Evolutionary conservation across 37 sponge, comb jelly and placozoan species (phyloP).

Genomic region (Halisarca cf. caerulea): DNA sequence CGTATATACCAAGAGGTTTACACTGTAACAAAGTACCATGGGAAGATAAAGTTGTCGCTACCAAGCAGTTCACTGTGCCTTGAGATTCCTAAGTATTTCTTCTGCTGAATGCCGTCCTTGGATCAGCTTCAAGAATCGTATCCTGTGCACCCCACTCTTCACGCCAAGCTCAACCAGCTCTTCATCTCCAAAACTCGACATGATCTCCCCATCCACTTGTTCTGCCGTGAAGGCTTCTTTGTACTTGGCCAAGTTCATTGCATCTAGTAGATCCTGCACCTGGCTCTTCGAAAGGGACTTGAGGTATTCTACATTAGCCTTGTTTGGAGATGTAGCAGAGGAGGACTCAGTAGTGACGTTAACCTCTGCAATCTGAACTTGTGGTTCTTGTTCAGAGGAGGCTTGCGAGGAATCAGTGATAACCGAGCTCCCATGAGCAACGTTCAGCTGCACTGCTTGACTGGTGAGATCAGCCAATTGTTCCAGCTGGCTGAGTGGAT

Average conservation of each 20-base stretch:
- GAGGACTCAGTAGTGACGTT: not conserved
- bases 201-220: constrained; percentile 10
- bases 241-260: constrained; percentile 21
- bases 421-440: not conserved
- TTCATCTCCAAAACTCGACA: not conserved
- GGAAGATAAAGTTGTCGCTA: too few species aligned
- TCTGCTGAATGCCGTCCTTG: constrained; percentile 17
- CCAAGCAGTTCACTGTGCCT: not conserved
- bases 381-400: not conserved
- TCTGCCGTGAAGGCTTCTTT: not conserved
- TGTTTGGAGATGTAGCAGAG: not conserved
- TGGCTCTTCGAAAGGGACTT: constrained; percentile 7
- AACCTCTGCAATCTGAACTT: constrained; percentile 2
- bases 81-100: not conserved
- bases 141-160: constrained; percentile 21
- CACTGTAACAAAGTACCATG: too few species aligned
- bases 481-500: not conserved
- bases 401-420: not conserved
- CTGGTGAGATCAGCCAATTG: constrained; percentile 22
- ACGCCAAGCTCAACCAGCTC: constrained; percentile 15
- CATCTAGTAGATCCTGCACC: not conserved
- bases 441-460: not conserved
- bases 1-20: too few species aligned
- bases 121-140: constrained; percentile 17
- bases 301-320: not conserved